Percentiles rank a stretch among this genome's conserved stretches.
Conservation (phyloP, 2,797 vertebrate genomes). For the Enteromius afrohamiltoni region DNA sequence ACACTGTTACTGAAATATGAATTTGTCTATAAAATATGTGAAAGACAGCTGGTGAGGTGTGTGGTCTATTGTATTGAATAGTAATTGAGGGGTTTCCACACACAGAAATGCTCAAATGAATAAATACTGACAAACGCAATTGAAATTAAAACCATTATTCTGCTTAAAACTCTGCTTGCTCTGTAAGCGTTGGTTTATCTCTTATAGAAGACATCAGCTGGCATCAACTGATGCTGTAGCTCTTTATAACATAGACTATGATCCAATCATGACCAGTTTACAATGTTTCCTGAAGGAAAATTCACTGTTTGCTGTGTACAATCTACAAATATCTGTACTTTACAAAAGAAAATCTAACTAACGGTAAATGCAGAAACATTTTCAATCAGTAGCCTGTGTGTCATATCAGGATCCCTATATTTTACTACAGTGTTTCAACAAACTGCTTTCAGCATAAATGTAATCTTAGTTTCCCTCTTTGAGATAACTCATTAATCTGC, state of each 20-base stretch:
- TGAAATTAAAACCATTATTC: too few species aligned
- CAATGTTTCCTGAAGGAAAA: neutral
- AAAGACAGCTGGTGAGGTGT: neutral
- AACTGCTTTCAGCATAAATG: neutral
- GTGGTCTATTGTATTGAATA: neutral
- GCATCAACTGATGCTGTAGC: too few species aligned
- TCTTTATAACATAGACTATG: neutral
- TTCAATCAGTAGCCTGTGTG: neutral
- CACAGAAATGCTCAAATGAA: too few species aligned
- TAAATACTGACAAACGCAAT: too few species aligned
- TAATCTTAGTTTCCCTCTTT: neutral
- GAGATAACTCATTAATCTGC: neutral
- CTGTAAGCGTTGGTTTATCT: too few species aligned
- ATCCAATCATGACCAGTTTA: neutral
- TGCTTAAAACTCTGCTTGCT: too few species aligned
- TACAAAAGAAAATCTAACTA: neutral
- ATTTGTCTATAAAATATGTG: too few species aligned
- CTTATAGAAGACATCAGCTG: too few species aligned
- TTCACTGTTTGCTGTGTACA: neutral
- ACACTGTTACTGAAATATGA: too few species aligned
- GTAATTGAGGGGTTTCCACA: neutral
- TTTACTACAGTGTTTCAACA: neutral
- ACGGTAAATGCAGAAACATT: neutral
- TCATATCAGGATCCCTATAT: neutral
- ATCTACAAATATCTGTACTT: neutral